phyloP scores from a whole-genome alignment of 1,140 invertebrate species.

The Piezodorus guildinii region DNA sequence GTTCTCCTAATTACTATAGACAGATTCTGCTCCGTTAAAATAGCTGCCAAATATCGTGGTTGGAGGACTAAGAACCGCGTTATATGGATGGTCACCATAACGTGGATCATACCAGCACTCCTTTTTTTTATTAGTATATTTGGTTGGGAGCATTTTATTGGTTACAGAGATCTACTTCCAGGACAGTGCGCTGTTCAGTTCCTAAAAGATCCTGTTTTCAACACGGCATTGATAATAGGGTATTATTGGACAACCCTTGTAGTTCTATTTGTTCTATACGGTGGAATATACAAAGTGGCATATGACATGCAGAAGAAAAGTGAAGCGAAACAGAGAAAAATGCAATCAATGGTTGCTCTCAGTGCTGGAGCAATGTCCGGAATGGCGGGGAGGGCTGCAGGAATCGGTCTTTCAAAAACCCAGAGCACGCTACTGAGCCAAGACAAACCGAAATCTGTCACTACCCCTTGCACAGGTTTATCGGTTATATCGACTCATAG shows the following conservation, averaged over 20 bases:
- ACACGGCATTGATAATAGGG: slow-evolving; percentile 91
- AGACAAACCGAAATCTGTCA: slow-evolving; percentile 47
- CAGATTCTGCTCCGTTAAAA: slow-evolving; percentile 97
- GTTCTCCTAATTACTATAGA: slow-evolving; percentile 98
- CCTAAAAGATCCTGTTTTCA: slow-evolving; percentile 93
- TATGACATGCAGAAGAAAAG: slow-evolving; percentile 97
- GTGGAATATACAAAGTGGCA: slow-evolving; percentile 95
- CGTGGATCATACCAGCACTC: slow-evolving; percentile 93
- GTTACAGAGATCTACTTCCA: slow-evolving; percentile 71
- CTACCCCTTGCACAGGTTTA: slow-evolving; percentile 24
- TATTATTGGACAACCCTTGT: slow-evolving; percentile 97
- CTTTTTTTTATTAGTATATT: slow-evolving; percentile 98
- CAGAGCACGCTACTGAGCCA: slow-evolving; percentile 55
- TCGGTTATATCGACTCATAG: slow-evolving; percentile 24
- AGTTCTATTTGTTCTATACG: slow-evolving; percentile 88
- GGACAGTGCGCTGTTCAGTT: slow-evolving; percentile 96
- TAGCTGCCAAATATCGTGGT: slow-evolving; percentile 90
- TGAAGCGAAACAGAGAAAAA: slow-evolving; percentile 85
- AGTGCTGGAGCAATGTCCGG: slow-evolving; percentile 77
- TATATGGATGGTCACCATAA: slow-evolving; percentile 88
- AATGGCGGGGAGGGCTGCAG: slow-evolving; percentile 76
- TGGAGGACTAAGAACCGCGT: slow-evolving; percentile 93
- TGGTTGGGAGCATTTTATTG: slow-evolving; percentile 97
- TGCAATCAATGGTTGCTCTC: slow-evolving; percentile 84
- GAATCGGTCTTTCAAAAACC: slow-evolving; percentile 70